Evolutionary conservation across 2,113 vertebrate genomes (phyloP).

Genomic region (Peromyscus polionotus): DNA sequence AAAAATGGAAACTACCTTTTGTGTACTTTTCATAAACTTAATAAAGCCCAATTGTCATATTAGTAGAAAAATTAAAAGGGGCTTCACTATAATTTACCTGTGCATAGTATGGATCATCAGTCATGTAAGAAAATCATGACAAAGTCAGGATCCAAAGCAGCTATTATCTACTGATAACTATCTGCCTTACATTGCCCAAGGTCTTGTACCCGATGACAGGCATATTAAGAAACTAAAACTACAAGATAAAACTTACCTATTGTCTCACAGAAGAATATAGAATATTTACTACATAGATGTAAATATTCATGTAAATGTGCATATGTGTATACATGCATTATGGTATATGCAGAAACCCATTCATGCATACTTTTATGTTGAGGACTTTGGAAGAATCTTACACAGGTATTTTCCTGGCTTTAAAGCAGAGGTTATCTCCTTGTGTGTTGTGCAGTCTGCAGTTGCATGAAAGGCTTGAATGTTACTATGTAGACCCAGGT

Average conservation of each 20-base stretch:
- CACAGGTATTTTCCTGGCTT: background rate
- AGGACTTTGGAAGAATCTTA: background rate
- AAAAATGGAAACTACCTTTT: background rate
- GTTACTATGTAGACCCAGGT: background rate
- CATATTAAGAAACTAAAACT: background rate
- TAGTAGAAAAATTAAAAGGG: slow-evolving; percentile 33
- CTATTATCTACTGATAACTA: background rate
- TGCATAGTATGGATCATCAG: background rate
- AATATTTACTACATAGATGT: background rate
- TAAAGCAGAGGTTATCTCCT: background rate
- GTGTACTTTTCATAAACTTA: background rate
- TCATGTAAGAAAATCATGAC: background rate
- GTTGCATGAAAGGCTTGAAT: background rate
- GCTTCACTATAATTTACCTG: background rate
- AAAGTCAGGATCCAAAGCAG: background rate
- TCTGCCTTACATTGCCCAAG: background rate
- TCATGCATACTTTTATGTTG: background rate
- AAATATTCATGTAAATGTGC: background rate
- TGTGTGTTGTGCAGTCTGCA: background rate
- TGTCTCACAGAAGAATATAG: background rate
- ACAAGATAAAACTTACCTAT: background rate
- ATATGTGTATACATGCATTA: background rate
- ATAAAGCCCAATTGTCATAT: slow-evolving; percentile 1
- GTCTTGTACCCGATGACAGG: background rate
- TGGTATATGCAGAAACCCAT: background rate